phyloP scores from a whole-genome alignment of 2,797 vertebrate genomes.

The Synaphobranchus kaupii region DNA sequence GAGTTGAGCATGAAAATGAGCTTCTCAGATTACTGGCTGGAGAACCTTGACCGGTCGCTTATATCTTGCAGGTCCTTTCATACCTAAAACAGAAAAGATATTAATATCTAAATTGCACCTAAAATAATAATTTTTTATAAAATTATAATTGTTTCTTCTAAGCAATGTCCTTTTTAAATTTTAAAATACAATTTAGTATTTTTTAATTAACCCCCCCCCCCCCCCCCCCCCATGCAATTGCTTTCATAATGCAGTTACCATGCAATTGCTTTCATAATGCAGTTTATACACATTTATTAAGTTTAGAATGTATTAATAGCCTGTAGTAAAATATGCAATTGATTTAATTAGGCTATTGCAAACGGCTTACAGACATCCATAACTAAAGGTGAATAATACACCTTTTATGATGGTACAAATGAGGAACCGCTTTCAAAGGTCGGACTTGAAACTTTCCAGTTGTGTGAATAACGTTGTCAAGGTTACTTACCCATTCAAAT shows the following conservation, averaged over 20 bases:
- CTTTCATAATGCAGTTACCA: too few species aligned
- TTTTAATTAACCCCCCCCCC: too few species aligned
- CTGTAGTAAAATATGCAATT: too few species aligned
- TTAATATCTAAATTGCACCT: not conserved
- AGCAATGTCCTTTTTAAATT: not conserved
- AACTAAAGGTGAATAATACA: not conserved
- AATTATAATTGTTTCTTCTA: not conserved
- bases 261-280: too few species aligned
- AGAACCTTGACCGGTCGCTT: not conserved
- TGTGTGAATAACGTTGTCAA: not conserved
- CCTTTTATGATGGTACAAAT: not conserved
- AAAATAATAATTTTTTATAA: not conserved
- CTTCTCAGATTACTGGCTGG: not conserved
- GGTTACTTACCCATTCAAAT: not conserved
- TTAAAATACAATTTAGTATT: too few species aligned
- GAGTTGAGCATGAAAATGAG: not conserved
- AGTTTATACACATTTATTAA: not conserved
- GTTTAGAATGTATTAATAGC: not conserved
- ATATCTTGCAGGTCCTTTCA: not conserved
- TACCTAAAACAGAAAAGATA: conserved; percentile 22
- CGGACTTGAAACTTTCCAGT: not conserved
- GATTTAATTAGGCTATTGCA: not conserved
- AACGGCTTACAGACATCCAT: not conserved
- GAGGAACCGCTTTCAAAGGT: not conserved
- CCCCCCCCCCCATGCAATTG: too few species aligned